These are phyloP conservation scores for Gisinianus flammeolus DNA, from an alignment of 2,888 invertebrate species.

Conservation along the genomic window DNA sequence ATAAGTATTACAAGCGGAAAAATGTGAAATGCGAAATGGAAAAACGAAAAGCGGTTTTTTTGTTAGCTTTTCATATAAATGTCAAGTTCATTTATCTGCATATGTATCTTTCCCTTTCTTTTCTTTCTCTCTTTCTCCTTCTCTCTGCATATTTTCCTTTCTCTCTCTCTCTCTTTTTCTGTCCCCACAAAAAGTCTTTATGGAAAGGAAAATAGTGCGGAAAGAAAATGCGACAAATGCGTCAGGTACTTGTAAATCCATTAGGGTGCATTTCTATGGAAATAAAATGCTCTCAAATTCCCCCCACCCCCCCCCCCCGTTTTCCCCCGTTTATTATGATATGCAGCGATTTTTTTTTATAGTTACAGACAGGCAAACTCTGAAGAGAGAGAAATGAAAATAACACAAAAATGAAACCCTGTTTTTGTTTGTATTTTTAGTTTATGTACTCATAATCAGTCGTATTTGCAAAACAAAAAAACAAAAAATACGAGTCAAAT, in stretches of 20 bases:
- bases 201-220: neutral
- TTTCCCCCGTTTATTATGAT: neutral
- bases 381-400: neutral
- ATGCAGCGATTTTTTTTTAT: no score
- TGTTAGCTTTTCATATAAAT: constrained; percentile 5
- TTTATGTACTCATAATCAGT: no score
- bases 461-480: no score
- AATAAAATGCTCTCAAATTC: constrained; percentile 3
- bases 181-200: neutral
- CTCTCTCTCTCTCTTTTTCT: neutral
- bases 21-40: neutral
- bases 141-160: neutral
- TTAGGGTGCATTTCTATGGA: constrained; percentile 8
- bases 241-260: constrained; percentile 20
- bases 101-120: neutral
- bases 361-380: no score
- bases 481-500: no score
- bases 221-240: constrained; percentile 23
- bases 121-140: neutral
- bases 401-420: no score
- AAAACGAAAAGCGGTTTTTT: neutral
- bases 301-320: neutral
- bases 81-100: constrained; percentile 27
- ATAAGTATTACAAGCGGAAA: neutral
- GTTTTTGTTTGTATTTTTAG: no score